Conservation (phyloP, 2,888 invertebrate species). For the Metellina segmentata region DNA sequence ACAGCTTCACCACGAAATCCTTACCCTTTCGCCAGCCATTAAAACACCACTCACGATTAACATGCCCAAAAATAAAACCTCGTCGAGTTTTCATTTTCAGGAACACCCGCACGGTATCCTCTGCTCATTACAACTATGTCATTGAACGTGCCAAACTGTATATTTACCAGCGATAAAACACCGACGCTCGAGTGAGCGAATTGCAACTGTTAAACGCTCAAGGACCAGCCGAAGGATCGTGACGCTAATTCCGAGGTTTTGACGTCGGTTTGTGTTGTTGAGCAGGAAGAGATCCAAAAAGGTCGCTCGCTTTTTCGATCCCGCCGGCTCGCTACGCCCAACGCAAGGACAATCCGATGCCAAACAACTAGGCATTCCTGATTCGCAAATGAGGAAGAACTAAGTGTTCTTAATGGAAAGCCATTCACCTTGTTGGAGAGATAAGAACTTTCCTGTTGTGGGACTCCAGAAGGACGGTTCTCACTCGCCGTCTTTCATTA, state of each 20-base stretch:
- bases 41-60: too few species aligned
- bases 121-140: background rate
- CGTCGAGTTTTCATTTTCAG: too few species aligned
- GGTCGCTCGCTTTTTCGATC: background rate
- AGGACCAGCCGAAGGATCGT: slow-evolving; percentile 9
- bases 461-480: background rate
- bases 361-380: background rate
- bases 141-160: background rate
- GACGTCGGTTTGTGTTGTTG: background rate
- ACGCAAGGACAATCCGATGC: slow-evolving; percentile 6
- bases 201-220: background rate
- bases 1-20: too few species aligned
- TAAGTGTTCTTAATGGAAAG: slow-evolving; percentile 21
- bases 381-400: slow-evolving; percentile 47
- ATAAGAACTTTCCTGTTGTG: background rate
- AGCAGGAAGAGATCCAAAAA: slow-evolving; percentile 22
- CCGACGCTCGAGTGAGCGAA: slow-evolving; percentile 15
- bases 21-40: too few species aligned
- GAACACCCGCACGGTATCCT: too few species aligned
- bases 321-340: background rate
- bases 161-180: background rate
- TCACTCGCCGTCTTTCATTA: background rate
- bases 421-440: slow-evolving; percentile 59
- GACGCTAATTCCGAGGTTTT: background rate
- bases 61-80: too few species aligned